phyloP scores from a whole-genome alignment of 2,888 invertebrate species.

The Plagiodera versicolora region DNA sequence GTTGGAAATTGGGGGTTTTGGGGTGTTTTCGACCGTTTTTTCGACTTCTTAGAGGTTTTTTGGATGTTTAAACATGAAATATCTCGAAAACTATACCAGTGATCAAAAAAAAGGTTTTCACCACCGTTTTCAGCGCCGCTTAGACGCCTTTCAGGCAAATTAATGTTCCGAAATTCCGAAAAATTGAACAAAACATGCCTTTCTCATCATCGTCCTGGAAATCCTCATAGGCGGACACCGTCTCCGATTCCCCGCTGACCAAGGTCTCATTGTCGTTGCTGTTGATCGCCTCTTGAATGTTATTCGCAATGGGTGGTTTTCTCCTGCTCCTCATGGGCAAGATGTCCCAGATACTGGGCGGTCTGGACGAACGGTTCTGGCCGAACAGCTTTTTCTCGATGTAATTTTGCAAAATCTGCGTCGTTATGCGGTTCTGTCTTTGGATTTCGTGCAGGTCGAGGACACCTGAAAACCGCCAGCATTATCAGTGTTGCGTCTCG shows the following conservation, averaged over 20 bases:
- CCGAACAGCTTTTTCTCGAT: conserved; percentile 71
- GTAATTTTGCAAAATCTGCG: conserved; percentile 74
- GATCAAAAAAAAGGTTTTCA: too few relatives aligned
- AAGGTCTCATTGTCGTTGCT: conserved; percentile 56
- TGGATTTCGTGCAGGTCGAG: conserved; percentile 63
- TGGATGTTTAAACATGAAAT: too few relatives aligned
- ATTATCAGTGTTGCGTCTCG: conserved; percentile 24
- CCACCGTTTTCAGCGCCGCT: not conserved
- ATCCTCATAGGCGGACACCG: conserved; percentile 62
- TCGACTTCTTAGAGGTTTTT: too few relatives aligned
- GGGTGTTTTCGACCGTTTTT: too few relatives aligned
- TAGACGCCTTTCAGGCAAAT: too few relatives aligned
- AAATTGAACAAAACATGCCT: conserved; percentile 37
- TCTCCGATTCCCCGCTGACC: conserved; percentile 73
- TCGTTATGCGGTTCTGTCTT: conserved; percentile 75
- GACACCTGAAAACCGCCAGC: conserved; percentile 45
- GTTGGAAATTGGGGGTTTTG: too few relatives aligned
- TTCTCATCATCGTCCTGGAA: conserved; percentile 59
- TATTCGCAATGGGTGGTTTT: conserved; percentile 34
- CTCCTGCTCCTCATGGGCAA: conserved; percentile 56
- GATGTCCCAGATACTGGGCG: conserved; percentile 68
- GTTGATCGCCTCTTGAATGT: conserved; percentile 46
- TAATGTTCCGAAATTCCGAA: too few relatives aligned
- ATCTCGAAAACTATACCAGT: too few relatives aligned
- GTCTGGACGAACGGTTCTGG: conserved; percentile 53